A percentile compares a stretch with the other conserved stretches of the same genome.
These are phyloP conservation scores for Allolobophora icterica DNA, from an alignment of 2,888 invertebrate genomes.

Conservation along the genomic window DNA sequence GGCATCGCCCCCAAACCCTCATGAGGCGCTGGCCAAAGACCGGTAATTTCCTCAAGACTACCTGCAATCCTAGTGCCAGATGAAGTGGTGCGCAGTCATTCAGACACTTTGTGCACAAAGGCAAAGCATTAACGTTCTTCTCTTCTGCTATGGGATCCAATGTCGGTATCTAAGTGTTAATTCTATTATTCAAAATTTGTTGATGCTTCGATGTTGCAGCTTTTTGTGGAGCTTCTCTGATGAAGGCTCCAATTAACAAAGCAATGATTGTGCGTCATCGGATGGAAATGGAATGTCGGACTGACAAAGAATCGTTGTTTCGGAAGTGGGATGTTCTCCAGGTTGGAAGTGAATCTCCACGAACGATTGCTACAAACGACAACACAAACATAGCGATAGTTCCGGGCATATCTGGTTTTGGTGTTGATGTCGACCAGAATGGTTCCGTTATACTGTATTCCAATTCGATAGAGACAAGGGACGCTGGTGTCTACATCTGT, in stretches of 20 bases:
- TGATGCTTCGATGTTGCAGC: neutral
- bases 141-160: too few species aligned
- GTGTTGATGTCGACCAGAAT: neutral
- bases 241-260: neutral
- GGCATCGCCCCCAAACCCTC: too few species aligned
- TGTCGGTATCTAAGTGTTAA: too few species aligned
- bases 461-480: neutral
- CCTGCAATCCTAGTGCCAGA: too few species aligned
- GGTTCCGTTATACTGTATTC: neutral
- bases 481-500: neutral
- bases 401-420: neutral
- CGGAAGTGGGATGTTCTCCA: neutral
- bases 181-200: too few species aligned
- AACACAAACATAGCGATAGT: neutral
- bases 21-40: too few species aligned
- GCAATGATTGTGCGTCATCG: neutral
- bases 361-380: neutral
- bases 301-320: neutral
- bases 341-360: neutral
- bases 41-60: too few species aligned
- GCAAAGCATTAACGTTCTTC: too few species aligned
- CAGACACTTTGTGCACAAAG: too few species aligned
- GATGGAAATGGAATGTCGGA: constrained; percentile 9
- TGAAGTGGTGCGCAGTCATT: too few species aligned
- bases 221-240: neutral